phyloP scores from a whole-genome alignment of 2,888 invertebrate genomes.

The Podabrus alpinus region DNA sequence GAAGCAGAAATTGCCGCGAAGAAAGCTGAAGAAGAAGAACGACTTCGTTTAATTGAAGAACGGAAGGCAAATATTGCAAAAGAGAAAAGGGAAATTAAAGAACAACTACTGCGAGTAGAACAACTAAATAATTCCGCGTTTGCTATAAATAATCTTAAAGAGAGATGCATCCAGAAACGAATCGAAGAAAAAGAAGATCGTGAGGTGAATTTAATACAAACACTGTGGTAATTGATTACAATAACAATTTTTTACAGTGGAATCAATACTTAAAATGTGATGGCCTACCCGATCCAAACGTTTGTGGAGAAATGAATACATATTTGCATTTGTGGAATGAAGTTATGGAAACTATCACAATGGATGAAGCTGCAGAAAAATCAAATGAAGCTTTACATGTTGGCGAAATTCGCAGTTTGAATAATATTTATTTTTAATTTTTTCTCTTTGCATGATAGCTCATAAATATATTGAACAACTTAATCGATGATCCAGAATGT shows the following conservation, averaged over 20 bases:
- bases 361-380: conserved; percentile 52
- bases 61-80: conserved; percentile 44
- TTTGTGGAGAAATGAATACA: conserved; percentile 58
- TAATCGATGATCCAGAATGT: background rate
- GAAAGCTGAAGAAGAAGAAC: conserved; percentile 39
- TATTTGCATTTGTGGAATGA: conserved; percentile 61
- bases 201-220: conserved; percentile 25
- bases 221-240: background rate
- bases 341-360: conserved; percentile 51
- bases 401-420: background rate
- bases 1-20: conserved; percentile 34
- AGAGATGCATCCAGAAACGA: conserved; percentile 18
- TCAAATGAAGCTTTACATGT: conserved; percentile 56
- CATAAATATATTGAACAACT: background rate
- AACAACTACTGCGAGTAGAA: conserved; percentile 44
- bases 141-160: conserved; percentile 20
- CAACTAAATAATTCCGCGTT: conserved; percentile 39
- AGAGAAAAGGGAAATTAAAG: conserved; percentile 49
- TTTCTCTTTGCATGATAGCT: background rate
- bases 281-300: conserved; percentile 59
- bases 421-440: conserved; percentile 4
- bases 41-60: conserved; percentile 43
- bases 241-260: conserved; percentile 53
- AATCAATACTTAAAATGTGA: conserved; percentile 59
- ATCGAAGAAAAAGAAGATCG: conserved; percentile 33